Evolutionary conservation across 2,888 invertebrate species (phyloP).

Genomic region (Drosophila paramelanica): DNA sequence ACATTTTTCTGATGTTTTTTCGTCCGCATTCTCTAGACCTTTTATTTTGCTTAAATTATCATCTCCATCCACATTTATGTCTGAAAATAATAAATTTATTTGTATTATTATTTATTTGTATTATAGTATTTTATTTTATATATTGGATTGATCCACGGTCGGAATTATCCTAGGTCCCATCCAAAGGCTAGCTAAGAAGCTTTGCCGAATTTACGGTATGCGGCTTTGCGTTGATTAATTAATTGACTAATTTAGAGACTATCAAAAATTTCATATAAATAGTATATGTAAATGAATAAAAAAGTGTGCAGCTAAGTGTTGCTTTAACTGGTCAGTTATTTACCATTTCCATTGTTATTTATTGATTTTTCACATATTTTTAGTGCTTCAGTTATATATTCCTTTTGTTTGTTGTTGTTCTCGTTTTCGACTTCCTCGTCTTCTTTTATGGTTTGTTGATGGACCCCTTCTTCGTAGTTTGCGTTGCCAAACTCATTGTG

Average conservation of each 20-base stretch:
- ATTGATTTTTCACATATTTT: constrained; percentile 29
- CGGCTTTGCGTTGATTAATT: no score
- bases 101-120: not conserved
- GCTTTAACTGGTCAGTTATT: not conserved
- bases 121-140: no score
- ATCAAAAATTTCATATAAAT: no score
- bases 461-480: constrained; percentile 58
- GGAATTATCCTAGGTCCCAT: no score
- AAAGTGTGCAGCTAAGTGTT: not conserved
- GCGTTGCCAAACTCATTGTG: constrained; percentile 48
- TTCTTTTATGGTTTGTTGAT: constrained; percentile 62
- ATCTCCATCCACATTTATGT: not conserved
- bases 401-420: constrained; percentile 34
- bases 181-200: no score
- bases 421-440: constrained; percentile 64
- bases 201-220: no score
- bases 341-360: constrained; percentile 24
- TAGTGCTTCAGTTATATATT: constrained; percentile 25
- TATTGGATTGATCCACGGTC: no score
- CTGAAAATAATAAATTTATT: not conserved
- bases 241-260: no score
- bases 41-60: not conserved
- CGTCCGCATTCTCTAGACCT: not conserved
- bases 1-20: not conserved
- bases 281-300: no score